Conservation (phyloP, 2,888 invertebrate genomes). For the Aporophyla lueneburgensis region DNA sequence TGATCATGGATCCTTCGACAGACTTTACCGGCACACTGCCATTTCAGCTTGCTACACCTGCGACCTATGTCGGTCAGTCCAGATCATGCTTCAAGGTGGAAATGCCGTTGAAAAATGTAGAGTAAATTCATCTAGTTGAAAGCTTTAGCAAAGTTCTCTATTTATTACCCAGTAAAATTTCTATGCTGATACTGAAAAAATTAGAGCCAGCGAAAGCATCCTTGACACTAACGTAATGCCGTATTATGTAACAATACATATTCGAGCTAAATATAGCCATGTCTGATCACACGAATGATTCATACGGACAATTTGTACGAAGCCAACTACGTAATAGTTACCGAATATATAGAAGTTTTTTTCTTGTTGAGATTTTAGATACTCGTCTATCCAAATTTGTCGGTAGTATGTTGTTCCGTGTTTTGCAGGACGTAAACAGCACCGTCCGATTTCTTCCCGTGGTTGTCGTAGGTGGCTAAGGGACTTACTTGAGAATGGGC, state of each 20-base stretch:
- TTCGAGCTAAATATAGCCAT: conserved; percentile 12
- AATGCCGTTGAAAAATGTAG: background rate
- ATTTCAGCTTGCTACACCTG: no score
- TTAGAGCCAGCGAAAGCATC: conserved; percentile 15
- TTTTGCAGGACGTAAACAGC: no score
- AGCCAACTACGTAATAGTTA: background rate
- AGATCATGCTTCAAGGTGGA: background rate
- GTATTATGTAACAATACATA: conserved; percentile 26
- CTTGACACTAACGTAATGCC: conserved; percentile 14
- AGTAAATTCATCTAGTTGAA: background rate
- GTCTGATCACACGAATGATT: conserved; percentile 29
- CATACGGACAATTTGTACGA: conserved; percentile 14
- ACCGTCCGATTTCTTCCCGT: no score
- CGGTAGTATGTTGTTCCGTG: no score
- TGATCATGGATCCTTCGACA: background rate
- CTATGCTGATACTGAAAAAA: background rate
- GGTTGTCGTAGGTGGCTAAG: no score
- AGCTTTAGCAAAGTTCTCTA: background rate
- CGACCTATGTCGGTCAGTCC: no score
- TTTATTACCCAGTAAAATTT: background rate
- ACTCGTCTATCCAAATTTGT: background rate
- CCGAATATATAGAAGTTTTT: background rate
- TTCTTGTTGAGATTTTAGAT: background rate
- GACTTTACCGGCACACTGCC: background rate
- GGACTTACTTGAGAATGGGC: no score